Conservation (phyloP, 37 sponge, comb jelly and placozoan genomes). For the Cladorhizidae sp. region DNA sequence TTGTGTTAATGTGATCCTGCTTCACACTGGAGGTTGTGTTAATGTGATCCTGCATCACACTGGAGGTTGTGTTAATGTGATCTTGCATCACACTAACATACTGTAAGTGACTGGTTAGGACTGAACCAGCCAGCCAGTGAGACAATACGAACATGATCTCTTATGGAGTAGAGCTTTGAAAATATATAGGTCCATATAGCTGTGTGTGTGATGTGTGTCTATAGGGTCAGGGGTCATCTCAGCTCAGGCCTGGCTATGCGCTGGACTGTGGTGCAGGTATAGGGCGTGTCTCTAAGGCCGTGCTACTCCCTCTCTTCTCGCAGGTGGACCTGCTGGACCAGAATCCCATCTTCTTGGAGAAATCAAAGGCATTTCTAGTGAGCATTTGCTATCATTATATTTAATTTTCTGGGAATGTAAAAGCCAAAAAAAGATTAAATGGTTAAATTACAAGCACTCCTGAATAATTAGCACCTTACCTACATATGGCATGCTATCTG, state of each 20-base stretch:
- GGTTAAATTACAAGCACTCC: not conserved
- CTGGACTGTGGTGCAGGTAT: constrained; percentile 97
- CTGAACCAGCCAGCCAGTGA: no score
- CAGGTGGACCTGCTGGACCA: constrained; percentile 91
- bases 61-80: no score
- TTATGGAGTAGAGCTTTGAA: no score
- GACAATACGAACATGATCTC: no score
- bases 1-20: no score
- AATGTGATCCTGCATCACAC: no score
- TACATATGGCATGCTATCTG: no score
- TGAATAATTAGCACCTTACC: no score
- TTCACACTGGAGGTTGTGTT: no score
- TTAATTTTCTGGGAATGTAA: not conserved
- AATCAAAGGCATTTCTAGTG: constrained; percentile 67
- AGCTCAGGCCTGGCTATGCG: constrained; percentile 27
- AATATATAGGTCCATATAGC: no score
- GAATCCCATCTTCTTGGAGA: constrained; percentile 79
- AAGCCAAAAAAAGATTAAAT: not conserved
- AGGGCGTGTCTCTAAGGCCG: constrained; percentile 81
- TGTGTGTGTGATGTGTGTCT: not conserved
- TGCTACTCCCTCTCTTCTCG: constrained; percentile 85
- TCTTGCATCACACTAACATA: no score
- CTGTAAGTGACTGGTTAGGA: no score
- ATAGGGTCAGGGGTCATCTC: not conserved
- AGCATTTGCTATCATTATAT: not conserved